A percentile compares a stretch with the other conserved stretches of the same genome.
Conservation (phyloP, 2,888 invertebrate species). For the Agonopterix arenella region DNA sequence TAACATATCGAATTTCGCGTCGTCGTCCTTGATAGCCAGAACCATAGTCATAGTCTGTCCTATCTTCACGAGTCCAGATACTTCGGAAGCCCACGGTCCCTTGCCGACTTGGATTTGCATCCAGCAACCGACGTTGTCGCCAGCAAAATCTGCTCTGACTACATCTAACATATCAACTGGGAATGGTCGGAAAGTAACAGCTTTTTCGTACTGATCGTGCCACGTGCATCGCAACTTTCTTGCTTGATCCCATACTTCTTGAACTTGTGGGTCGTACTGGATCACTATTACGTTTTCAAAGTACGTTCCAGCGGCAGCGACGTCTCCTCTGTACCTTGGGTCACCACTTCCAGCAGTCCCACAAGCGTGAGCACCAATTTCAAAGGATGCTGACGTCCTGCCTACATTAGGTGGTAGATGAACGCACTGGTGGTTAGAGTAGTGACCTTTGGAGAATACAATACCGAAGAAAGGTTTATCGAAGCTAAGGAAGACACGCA, state of each 20-base stretch:
- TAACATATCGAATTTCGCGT: constrained; percentile 96
- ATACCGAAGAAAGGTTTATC: constrained; percentile 97
- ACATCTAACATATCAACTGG: constrained; percentile 97
- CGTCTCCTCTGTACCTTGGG: constrained; percentile 93
- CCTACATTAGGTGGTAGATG: constrained; percentile 93
- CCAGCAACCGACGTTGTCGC: constrained; percentile 97
- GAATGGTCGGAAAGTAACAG: constrained; percentile 95
- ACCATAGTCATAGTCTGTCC: constrained; percentile 99
- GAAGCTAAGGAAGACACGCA: constrained; percentile 96
- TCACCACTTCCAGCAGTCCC: constrained; percentile 95
- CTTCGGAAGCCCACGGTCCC: constrained; percentile 97
- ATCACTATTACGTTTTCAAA: constrained; percentile 96
- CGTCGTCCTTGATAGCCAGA: constrained; percentile 95
- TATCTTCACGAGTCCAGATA: constrained; percentile 94
- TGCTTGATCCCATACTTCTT: constrained; percentile 97
- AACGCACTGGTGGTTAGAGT: constrained; percentile 94
- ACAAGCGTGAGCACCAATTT: constrained; percentile 93
- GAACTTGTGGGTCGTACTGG: constrained; percentile 95
- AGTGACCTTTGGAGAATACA: constrained; percentile 95
- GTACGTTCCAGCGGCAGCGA: constrained; percentile 93
- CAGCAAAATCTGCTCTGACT: constrained; percentile 95
- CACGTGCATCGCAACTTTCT: constrained; percentile 94
- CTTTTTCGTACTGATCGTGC: constrained; percentile 97
- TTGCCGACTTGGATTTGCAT: constrained; percentile 98
- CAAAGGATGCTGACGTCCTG: constrained; percentile 90